Evolutionary conservation across 2,113 vertebrate species (phyloP), one percentile per base, ranked within the genome.

Genomic region (Accipiter virgatus): DNA sequence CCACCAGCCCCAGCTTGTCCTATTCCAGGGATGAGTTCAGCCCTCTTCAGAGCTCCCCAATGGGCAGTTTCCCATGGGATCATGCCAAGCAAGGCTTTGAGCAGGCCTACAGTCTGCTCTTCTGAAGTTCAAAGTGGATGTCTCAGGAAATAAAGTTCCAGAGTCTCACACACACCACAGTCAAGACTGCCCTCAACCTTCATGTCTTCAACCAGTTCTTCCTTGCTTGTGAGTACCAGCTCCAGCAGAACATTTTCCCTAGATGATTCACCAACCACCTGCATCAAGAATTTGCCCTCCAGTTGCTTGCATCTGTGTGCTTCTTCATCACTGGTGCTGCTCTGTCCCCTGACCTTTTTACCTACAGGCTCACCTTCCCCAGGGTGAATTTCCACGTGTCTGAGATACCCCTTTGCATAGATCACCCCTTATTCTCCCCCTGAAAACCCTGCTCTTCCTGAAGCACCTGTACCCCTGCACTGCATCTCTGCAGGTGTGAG

Each of bases 231-330:
- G 27, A 86, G 21, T 16, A 45, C 10, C 5, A 61, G 2, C 9
- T 58, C 34, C 26, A 86, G 55, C 2, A 56, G 23, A 47, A 10
- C 0, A 4, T 48, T 11, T 71, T 62, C 16, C 4, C 21, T 59
- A 25, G 6, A 2, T 48, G 11, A 58, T 75, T 29, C 1, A 2
- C 8, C 13, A 26, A 3, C 4, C 12, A 40, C 31, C 23, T 43
- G 15, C 16, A 27, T 43, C 20, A 58, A 77, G 25, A 89, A 40
- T 63, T 89, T 80, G 6, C 14, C 9, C 31, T 62, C 0, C 0
- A 6, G 27, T 48, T 83, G 13, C 5, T 75, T 86, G 5, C 6
- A 47, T 15, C 36, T 47, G 0, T 71, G 17, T 62, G 6, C 4
- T 6, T 47, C 23, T 66, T 14, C 19, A 47, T 71, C 13, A 71